These are phyloP conservation scores for Mobula birostris DNA, from an alignment of 2,113 vertebrate species.

Conservation along the genomic window DNA sequence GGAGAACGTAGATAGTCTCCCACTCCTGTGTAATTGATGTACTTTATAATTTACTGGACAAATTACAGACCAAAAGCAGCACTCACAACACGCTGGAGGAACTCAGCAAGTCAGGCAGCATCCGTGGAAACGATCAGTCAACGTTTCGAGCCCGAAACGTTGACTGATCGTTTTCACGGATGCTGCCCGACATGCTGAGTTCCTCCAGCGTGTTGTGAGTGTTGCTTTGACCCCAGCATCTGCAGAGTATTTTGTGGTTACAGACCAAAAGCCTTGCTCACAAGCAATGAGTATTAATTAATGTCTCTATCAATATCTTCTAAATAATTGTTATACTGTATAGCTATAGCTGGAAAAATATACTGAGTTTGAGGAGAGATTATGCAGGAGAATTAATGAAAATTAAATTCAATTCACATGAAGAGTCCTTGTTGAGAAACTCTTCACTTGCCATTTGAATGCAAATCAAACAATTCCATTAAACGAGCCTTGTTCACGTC, in stretches of 20 bases:
- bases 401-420: conserved; percentile 30
- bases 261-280: neutral
- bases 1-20: neutral
- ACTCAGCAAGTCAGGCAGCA: too few species aligned
- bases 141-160: too few species aligned
- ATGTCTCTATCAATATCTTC: neutral
- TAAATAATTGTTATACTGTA: neutral
- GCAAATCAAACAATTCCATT: conserved; percentile 30
- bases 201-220: too few species aligned
- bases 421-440: conserved; percentile 10
- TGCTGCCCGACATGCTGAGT: too few species aligned
- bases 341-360: neutral
- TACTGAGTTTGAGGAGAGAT: neutral
- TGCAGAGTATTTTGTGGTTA: too few species aligned
- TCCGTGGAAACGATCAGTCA: too few species aligned
- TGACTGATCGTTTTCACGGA: too few species aligned
- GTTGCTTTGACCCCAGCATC: too few species aligned
- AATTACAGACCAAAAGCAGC: neutral
- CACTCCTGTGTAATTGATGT: neutral
- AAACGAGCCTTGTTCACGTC: neutral
- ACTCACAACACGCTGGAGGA: neutral
- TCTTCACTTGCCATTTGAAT: conserved; percentile 10
- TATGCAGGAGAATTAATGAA: neutral
- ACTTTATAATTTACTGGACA: neutral
- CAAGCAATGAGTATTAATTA: neutral